Base-by-base conservation (phyloP, 2,113 vertebrate genomes). In the Hypocryptadius cinnamomeus region DNA sequence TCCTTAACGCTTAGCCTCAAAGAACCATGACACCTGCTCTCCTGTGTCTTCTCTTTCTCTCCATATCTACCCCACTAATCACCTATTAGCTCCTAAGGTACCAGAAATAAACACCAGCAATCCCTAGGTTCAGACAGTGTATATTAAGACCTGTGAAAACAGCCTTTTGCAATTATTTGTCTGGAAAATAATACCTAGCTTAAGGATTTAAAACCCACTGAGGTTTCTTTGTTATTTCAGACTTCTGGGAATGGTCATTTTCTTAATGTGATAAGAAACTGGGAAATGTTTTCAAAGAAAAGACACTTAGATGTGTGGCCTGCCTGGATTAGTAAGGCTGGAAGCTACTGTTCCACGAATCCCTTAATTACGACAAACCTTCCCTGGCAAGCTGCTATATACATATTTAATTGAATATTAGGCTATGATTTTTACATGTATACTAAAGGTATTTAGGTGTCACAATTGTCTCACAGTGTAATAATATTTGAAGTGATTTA, bases 171-270 rank as follows among this genome's bases (percentile, higher is more conserved):
- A 79, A 78, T 83, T 80, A 21, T 59, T 89, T 64, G 66, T 60
- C 96, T 93, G 94, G 91, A 96, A 97, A 96, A 80, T 96, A 95
- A 97, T 95, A 94, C 95, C 89, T 93, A 86, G 91, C 91, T 97
- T 96, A 97, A 97, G 85, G 51, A 76, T 90, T 91, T 60, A 68
- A 91, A 89, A 66, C 37, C 57, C 19, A 57, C 60, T 80, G 83
- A 64, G 74, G 65, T 89, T 91, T 87, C 91, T 97, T 97, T 96
- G 94, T 96, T 95, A 76, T 77, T 95, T 95, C 80, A 92, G 92
- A 86, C 84, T 96, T 97, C 96, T 90, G 89, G 79, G 86, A 97
- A 92, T 39, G 76, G 48, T 74, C 2, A 59, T 96, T 97, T 97
- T 77, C 93, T 84, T 96, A 91, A 90, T 74, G 83, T 78, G 92